A percentile compares a stretch with the other conserved stretches of the same genome.
Conservation (phyloP, 2,113 vertebrate species). For the Machaerirhynchus nigripectus region DNA sequence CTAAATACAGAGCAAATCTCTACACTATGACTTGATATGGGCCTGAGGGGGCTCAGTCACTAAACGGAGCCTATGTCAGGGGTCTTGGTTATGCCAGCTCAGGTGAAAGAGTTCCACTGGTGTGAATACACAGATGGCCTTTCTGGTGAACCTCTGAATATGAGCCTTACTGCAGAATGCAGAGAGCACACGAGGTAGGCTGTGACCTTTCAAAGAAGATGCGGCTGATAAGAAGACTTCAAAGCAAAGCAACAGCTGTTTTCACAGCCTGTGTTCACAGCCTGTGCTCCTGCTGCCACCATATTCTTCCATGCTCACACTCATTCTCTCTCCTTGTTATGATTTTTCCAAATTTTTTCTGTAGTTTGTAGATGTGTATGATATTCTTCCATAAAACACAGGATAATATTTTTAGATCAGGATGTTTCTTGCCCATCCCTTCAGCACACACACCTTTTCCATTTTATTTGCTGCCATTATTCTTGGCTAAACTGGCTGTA, state of each 20-base stretch:
- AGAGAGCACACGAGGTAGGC: not conserved
- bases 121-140: not conserved
- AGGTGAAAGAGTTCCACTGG: not conserved
- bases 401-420: not conserved
- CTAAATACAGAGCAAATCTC: not conserved
- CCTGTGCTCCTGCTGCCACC: not conserved
- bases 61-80: not conserved
- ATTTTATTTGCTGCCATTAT: not conserved
- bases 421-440: not conserved
- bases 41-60: not conserved
- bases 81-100: not conserved
- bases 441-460: not conserved
- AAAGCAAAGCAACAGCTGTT: not conserved
- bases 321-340: not conserved
- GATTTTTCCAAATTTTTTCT: not conserved
- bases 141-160: not conserved
- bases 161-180: not conserved
- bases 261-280: not conserved
- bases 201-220: not conserved
- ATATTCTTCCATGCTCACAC: not conserved
- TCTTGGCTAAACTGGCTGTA: not conserved
- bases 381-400: not conserved
- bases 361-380: not conserved
- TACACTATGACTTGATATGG: accelerated
- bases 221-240: not conserved